Conservation (phyloP, 2,888 invertebrate species). For the Melitaea athalia region DNA sequence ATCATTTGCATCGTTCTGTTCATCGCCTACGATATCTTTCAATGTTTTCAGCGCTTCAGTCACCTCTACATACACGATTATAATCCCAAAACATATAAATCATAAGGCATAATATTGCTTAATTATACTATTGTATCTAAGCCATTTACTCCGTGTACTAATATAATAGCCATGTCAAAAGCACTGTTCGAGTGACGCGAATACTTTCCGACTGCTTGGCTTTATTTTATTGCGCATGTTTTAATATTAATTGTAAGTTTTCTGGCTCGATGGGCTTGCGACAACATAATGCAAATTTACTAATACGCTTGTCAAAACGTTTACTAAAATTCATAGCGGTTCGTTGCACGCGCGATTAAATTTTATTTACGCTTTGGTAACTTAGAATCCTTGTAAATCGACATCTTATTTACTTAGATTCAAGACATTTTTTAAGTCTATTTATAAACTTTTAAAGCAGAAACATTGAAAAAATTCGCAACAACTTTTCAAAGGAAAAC, state of each 20-base stretch:
- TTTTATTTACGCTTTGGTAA: slow-evolving; percentile 31
- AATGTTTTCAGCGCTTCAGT: slow-evolving; percentile 44
- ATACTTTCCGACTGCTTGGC: slow-evolving; percentile 76
- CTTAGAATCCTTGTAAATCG: slow-evolving; percentile 29
- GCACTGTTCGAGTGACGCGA: slow-evolving; percentile 68
- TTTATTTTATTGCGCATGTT: slow-evolving; percentile 79
- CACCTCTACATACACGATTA: slow-evolving; percentile 36
- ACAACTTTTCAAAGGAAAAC: slow-evolving; percentile 3
- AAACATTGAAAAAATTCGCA: slow-evolving; percentile 7
- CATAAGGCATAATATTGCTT: slow-evolving; percentile 42
- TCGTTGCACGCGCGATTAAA: slow-evolving; percentile 42
- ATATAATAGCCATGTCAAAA: slow-evolving; percentile 77
- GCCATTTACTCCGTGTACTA: slow-evolving; percentile 36
- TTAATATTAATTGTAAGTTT: slow-evolving; percentile 80
- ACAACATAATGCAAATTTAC: slow-evolving; percentile 63
- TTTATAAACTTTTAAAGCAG: slow-evolving; percentile 6
- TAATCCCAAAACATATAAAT: slow-evolving; percentile 26
- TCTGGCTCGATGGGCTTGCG: slow-evolving; percentile 58
- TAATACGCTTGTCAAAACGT: slow-evolving; percentile 60
- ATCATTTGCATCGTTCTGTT: slow-evolving; percentile 61
- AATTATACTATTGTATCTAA: slow-evolving; percentile 23
- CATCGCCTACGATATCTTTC: slow-evolving; percentile 52
- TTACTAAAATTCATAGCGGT: slow-evolving; percentile 56
- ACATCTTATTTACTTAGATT: slow-evolving; percentile 7
- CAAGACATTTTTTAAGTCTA: not conserved